Percentiles rank a stretch among this genome's conserved stretches.
Evolutionary conservation across 2,888 invertebrate genomes (phyloP).

Genomic region (Strigamia crassipes): DNA sequence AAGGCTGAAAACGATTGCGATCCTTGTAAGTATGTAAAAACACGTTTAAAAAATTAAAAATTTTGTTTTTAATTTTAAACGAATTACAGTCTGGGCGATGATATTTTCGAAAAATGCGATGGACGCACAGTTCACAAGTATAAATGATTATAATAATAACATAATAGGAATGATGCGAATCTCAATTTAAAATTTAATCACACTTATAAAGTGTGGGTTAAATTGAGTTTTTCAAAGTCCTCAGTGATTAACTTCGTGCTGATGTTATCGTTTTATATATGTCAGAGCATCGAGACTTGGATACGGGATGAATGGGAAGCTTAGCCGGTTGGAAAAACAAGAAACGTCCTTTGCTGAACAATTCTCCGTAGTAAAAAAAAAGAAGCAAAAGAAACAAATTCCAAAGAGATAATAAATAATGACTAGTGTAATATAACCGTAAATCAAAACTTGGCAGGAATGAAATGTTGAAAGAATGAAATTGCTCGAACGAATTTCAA

Average conservation of each 20-base stretch:
- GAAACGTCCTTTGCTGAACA: neutral
- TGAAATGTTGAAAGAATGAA: neutral
- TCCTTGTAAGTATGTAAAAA: too few relatives aligned
- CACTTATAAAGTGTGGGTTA: too few relatives aligned
- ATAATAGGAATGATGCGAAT: neutral
- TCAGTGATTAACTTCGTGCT: too few relatives aligned
- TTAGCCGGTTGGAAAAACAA: neutral
- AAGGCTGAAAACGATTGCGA: too few relatives aligned
- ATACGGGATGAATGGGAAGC: neutral
- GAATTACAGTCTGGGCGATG: neutral
- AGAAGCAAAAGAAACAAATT: too few relatives aligned
- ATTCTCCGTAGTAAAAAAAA: neutral
- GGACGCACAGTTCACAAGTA: slow-evolving; percentile 28
- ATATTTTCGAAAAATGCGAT: neutral
- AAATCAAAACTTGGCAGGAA: neutral
- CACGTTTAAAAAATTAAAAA: too few relatives aligned
- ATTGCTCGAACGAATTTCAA: too few relatives aligned
- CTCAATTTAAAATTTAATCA: too few relatives aligned
- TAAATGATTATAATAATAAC: neutral
- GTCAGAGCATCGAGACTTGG: neutral
- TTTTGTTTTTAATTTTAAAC: neutral
- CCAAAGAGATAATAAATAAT: neutral
- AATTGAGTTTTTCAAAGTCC: too few relatives aligned
- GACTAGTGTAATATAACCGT: neutral
- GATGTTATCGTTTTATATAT: neutral